Evolutionary conservation across 2,888 invertebrate species (phyloP), one percentile per base, ranked within the genome.

Genomic region (Limnephilus rhombicus): DNA sequence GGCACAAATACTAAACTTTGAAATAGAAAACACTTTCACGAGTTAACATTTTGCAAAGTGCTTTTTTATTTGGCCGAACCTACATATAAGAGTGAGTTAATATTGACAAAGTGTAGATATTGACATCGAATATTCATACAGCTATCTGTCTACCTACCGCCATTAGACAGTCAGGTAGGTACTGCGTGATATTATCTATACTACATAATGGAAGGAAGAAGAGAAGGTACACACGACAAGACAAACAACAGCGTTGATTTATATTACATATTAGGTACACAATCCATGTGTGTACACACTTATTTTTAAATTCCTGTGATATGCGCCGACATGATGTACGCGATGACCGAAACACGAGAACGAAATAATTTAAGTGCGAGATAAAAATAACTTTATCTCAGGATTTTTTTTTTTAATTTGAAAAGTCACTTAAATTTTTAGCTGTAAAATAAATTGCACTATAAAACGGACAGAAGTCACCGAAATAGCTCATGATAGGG

Each of bases 211-310:
- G 68, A 68, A 68, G 68, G 68, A 68, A 53, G 53, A 53, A 68
- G n/a, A 68, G 68, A 68, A 24, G 68, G 68, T 24, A 68, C 68
- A 68, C 68, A n/a, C 24, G 68, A 68, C 68, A 68, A 68, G 68
- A 24, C 68, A 68, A 68, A 68, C 68, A 68, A 68, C 68, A n/a
- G 68, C 68, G 68, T 68, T 68, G 68, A 68, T 68, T 68, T 68
- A 68, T 68, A 68, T 68, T 68, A 68, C 68, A 68, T n/a, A 68
- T 68, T 68, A 68, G 68, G 24, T 68, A n/a, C 83, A 34, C 83
- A 83, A 13, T 34, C 83, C 53, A 18, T 31, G 31, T 83, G 83
- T 83, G 83, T 83, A 83, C 83, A 83, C 83, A 24, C 12, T 37
- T 83, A 83, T 37, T 31, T 37, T 34, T 34, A 41, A 37, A 41